A percentile compares a stretch with the other conserved stretches of the same genome.
Evolutionary conservation across 2,797 vertebrate genomes (phyloP).

Genomic region (Darevskia nairensis): DNA sequence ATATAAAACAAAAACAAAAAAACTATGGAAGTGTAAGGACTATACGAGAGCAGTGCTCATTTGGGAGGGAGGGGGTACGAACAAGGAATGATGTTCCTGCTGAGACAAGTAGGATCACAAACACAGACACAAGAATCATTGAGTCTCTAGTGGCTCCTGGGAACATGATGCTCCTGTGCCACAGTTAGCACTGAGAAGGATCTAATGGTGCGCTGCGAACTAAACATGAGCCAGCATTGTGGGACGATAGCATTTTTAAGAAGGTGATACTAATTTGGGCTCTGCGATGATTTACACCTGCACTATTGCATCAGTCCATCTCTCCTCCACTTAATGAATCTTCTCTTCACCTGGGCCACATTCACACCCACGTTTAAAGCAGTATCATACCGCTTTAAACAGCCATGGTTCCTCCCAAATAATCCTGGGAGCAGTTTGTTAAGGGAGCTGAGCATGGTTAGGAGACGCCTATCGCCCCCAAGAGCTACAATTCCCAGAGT

Average conservation of each 20-base stretch:
- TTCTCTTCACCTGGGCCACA: no score
- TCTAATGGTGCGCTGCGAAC: background rate
- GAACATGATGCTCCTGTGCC: background rate
- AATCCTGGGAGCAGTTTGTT: no score
- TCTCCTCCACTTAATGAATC: background rate
- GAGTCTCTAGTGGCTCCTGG: conserved; percentile 17
- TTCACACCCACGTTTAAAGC: no score
- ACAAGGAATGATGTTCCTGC: conserved; percentile 14
- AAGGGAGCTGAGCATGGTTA: no score
- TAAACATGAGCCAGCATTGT: background rate
- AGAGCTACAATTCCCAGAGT: no score
- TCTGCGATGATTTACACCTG: background rate
- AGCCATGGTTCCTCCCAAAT: no score
- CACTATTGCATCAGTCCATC: background rate
- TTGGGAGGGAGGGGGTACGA: background rate
- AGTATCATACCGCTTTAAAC: no score
- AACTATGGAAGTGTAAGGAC: conserved; percentile 1
- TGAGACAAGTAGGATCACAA: conserved; percentile 29
- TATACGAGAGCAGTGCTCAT: background rate
- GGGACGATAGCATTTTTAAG: no score
- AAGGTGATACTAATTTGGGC: background rate
- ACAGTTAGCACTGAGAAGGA: background rate
- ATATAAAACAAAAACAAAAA: conserved; percentile 18
- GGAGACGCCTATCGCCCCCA: no score
- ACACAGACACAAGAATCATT: background rate